Evolutionary conservation across 2,797 vertebrate species (phyloP).

Genomic region (Hyperoplus lanceolatus): DNA sequence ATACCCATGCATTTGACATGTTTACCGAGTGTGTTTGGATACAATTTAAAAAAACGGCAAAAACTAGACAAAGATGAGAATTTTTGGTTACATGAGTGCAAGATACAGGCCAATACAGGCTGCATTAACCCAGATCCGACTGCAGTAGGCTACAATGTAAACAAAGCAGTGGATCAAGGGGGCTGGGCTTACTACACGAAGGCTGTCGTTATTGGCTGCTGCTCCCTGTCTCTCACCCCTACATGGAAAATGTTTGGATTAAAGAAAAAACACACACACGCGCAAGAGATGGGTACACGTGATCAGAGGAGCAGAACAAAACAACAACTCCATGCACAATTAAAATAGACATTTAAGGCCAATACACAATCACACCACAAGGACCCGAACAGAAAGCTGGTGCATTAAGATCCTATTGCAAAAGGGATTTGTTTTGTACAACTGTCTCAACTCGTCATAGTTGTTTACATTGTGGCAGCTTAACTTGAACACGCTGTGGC

Average conservation of each 20-base stretch:
- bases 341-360: neutral
- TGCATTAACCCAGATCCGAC: constrained; percentile 35
- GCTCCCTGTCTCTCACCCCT: constrained; percentile 58
- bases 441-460: neutral
- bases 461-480: neutral
- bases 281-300: constrained; percentile 79
- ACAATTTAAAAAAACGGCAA: neutral
- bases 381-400: neutral
- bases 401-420: neutral
- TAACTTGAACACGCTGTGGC: neutral
- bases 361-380: constrained; percentile 35
- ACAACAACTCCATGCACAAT: constrained; percentile 65
- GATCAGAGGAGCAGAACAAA: constrained; percentile 74
- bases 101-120: constrained; percentile 46
- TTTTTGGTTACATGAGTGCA: neutral
- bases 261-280: constrained; percentile 68
- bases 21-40: neutral
- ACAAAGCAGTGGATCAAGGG: constrained; percentile 63
- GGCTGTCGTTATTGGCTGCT: constrained; percentile 67
- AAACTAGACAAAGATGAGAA: neutral
- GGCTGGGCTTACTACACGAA: constrained; percentile 45
- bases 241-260: constrained; percentile 71
- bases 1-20: neutral
- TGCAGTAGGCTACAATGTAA: constrained; percentile 69
- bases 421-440: neutral